Evolutionary conservation across 2,888 invertebrate genomes (phyloP).

Genomic region (Pelosia muscerda): DNA sequence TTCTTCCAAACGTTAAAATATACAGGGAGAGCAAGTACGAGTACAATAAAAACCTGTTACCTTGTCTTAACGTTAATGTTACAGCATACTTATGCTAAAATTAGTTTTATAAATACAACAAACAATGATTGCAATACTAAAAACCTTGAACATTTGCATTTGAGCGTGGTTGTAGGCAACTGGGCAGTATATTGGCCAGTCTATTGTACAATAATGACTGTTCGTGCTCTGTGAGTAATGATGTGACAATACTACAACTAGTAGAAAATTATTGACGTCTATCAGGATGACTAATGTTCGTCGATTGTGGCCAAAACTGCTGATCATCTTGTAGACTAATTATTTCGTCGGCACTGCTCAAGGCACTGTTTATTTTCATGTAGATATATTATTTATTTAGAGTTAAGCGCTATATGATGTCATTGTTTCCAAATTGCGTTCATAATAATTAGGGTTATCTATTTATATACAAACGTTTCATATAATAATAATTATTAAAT

Average conservation of each 20-base stretch:
- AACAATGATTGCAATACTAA: conserved; percentile 2
- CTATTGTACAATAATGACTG: background rate
- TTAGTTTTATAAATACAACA: conserved; percentile 1
- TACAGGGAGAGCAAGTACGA: background rate
- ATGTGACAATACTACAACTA: background rate
- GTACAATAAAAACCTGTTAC: conserved; percentile 4
- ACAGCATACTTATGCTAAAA: background rate
- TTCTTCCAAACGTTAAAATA: too few relatives aligned
- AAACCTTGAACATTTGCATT: conserved; percentile 7
- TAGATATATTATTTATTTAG: background rate
- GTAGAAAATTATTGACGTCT: background rate
- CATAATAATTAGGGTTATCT: background rate
- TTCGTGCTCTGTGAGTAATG: conserved; percentile 1
- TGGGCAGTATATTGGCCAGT: background rate
- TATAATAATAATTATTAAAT: too few relatives aligned
- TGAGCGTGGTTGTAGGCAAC: background rate
- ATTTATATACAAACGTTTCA: background rate
- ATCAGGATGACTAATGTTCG: background rate
- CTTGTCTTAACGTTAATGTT: background rate
- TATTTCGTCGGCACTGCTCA: background rate
- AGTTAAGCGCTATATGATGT: background rate
- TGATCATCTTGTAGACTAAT: background rate
- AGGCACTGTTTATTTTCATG: background rate
- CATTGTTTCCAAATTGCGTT: background rate
- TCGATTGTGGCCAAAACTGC: background rate